Evolutionary conservation across 2,888 invertebrate species (phyloP).

Genomic region (Plagodis pulveraria): DNA sequence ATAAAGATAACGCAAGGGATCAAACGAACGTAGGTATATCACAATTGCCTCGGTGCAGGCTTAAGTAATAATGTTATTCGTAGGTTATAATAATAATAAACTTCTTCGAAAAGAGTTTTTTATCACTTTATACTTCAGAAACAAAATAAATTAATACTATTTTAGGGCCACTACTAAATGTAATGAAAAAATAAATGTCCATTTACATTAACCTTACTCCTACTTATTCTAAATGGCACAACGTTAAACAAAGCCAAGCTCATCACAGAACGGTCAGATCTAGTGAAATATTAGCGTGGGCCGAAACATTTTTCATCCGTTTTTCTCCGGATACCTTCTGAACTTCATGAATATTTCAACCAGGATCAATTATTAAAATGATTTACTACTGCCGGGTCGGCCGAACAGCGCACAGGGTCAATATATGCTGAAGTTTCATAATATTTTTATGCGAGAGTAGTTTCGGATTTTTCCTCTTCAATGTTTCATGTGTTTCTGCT

Average conservation of each 20-base stretch:
- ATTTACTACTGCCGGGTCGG: conserved; percentile 71
- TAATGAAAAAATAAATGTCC: too few relatives aligned
- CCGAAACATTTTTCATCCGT: conserved; percentile 74
- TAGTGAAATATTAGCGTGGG: conserved; percentile 63
- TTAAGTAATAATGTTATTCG: too few relatives aligned
- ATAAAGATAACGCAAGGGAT: too few relatives aligned
- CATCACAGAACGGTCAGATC: conserved; percentile 59
- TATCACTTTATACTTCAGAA: too few relatives aligned
- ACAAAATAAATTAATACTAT: too few relatives aligned
- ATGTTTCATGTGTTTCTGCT: conserved; percentile 29
- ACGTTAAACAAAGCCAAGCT: conserved; percentile 45
- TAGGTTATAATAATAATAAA: too few relatives aligned
- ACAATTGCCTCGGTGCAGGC: too few relatives aligned
- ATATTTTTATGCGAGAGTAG: conserved; percentile 42
- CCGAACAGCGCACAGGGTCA: conserved; percentile 56
- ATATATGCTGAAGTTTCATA: conserved; percentile 57
- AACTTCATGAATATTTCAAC: conserved; percentile 81
- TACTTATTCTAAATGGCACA: conserved; percentile 15
- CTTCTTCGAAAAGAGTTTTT: too few relatives aligned
- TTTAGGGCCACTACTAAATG: too few relatives aligned
- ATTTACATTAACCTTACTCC: neutral
- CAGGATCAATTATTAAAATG: conserved; percentile 83
- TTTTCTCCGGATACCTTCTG: conserved; percentile 70
- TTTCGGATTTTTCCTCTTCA: conserved; percentile 43
- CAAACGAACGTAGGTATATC: too few relatives aligned